These are phyloP conservation scores for Heliothis subflexa DNA, from an alignment of 1,140 invertebrate genomes.

Conservation along the genomic window DNA sequence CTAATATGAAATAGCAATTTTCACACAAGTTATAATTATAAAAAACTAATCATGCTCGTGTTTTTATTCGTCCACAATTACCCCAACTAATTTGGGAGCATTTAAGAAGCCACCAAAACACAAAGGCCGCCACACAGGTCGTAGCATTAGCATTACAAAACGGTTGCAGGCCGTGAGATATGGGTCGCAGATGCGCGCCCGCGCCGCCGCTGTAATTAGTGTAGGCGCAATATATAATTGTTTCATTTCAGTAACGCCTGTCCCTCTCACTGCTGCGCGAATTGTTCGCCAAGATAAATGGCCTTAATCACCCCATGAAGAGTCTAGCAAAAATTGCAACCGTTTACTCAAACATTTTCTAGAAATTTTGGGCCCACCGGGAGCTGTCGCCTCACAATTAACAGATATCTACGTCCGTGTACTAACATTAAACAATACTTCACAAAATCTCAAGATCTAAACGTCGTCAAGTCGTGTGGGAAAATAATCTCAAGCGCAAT, in stretches of 20 bases:
- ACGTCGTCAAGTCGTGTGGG: constrained; percentile 78
- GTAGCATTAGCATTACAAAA: constrained; percentile 70
- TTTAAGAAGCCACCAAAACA: constrained; percentile 56
- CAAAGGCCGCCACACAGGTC: constrained; percentile 53
- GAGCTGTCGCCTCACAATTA: constrained; percentile 36
- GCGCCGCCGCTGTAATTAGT: constrained; percentile 63
- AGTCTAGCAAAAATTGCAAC: constrained; percentile 31
- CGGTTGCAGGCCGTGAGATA: constrained; percentile 67
- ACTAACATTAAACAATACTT: constrained; percentile 68
- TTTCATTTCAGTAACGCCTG: constrained; percentile 63
- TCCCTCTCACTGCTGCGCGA: constrained; percentile 7
- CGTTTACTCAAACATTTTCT: background rate
- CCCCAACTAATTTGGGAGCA: constrained; percentile 38
- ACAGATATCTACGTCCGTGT: constrained; percentile 37
- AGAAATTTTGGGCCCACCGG: background rate
- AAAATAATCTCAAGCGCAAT: constrained; percentile 83
- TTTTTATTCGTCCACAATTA: constrained; percentile 38
- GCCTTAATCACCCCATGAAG: background rate
- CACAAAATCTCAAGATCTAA: constrained; percentile 75
- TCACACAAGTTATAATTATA: background rate
- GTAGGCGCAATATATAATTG: constrained; percentile 71
- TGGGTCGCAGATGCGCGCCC: constrained; percentile 68
- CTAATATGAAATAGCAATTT: background rate
- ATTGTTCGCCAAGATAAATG: constrained; percentile 35
- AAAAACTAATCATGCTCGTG: constrained; percentile 15